Evolutionary conservation across 2,888 invertebrate species (phyloP).

Genomic region (Strigamia maritima): DNA sequence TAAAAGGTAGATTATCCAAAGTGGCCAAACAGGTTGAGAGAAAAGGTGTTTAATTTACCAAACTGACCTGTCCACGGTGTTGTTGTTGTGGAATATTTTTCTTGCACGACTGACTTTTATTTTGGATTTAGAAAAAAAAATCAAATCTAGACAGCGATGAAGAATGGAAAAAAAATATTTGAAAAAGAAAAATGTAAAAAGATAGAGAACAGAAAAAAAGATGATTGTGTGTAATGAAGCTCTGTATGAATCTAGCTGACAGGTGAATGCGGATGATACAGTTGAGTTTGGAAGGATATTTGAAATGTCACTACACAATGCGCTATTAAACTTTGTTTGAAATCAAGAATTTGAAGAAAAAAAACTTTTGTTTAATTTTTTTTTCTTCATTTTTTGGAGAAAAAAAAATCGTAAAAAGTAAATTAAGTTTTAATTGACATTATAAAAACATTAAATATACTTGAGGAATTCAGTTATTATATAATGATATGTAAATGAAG

Average conservation of each 20-base stretch:
- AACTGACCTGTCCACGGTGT: constrained; percentile 4
- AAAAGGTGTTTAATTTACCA: constrained; percentile 4
- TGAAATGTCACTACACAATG: constrained; percentile 4
- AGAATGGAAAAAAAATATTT: neutral
- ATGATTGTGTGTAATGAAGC: constrained; percentile 2
- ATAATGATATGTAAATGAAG: constrained; percentile 4
- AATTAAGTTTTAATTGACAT: neutral
- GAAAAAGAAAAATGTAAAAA: neutral
- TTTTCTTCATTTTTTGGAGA: neutral
- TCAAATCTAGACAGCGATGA: neutral
- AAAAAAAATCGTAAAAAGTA: neutral
- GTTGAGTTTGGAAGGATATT: neutral
- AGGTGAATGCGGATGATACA: constrained; percentile 4
- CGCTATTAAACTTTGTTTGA: neutral
- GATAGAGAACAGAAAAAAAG: neutral
- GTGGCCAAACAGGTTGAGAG: neutral
- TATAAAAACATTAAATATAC: neutral
- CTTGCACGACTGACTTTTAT: neutral
- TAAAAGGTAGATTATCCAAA: neutral
- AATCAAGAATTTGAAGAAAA: too few species aligned
- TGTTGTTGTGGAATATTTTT: constrained; percentile 1
- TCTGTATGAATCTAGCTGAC: neutral
- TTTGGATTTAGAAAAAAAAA: neutral
- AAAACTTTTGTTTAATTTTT: too few species aligned
- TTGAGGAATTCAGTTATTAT: neutral